Percentiles rank a stretch among this genome's conserved stretches.
Evolutionary conservation across 2,797 vertebrate genomes (phyloP).

Genomic region (Diplodus puntazzo): DNA sequence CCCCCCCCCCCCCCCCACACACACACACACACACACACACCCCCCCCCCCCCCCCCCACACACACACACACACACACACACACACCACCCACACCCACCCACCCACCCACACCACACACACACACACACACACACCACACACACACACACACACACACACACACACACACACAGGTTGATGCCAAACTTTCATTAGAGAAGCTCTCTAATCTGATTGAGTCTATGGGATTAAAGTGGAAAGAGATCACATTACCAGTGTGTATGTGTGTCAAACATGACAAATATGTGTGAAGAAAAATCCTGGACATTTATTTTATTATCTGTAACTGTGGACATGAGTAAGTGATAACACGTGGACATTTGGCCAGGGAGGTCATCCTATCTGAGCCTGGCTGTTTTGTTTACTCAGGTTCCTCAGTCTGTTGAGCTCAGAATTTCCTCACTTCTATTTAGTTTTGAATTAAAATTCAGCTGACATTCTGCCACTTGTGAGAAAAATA

Average conservation of each 20-base stretch:
- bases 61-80: neutral
- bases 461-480: neutral
- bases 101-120: no score
- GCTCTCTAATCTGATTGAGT: slow-evolving; percentile 47
- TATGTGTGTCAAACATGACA: neutral
- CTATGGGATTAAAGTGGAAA: slow-evolving; percentile 39
- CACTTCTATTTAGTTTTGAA: neutral
- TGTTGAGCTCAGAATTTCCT: no score
- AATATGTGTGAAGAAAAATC: neutral
- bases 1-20: no score
- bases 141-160: neutral
- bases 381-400: slow-evolving; percentile 5
- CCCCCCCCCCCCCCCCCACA: no score
- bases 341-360: slow-evolving; percentile 4
- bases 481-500: neutral
- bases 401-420: neutral
- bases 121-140: no score
- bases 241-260: slow-evolving; percentile 6
- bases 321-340: neutral
- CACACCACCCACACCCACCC: no score
- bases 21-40: neutral
- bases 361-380: neutral
- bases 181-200: slow-evolving; percentile 31
- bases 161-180: neutral
- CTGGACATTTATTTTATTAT: neutral